These are phyloP conservation scores for Poecilobothrus nobilitatus DNA, from an alignment of 2,888 invertebrate species.

Conservation along the genomic window DNA sequence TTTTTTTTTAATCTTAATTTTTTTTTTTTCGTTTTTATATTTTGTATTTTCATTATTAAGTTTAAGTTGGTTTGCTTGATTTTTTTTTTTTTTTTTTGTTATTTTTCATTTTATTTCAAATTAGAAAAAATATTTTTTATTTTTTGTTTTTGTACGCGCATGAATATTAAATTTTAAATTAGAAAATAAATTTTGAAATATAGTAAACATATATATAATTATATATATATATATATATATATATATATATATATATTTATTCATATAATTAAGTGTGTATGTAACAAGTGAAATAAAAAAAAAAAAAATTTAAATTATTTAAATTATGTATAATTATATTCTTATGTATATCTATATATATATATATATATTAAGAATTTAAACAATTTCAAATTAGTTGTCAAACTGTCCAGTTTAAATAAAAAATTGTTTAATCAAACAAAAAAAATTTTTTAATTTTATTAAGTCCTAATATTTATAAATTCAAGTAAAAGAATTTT, in stretches of 20 bases:
- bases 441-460: too few species aligned
- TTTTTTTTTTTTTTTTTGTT: not conserved
- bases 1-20: not conserved
- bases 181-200: not conserved
- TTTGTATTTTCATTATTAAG: not conserved
- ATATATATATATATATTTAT: not conserved
- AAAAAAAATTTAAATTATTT: too few species aligned
- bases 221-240: not conserved
- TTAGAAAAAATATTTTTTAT: not conserved
- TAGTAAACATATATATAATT: too few species aligned
- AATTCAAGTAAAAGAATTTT: too few species aligned
- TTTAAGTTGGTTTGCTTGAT: not conserved
- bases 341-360: too few species aligned
- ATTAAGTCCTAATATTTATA: too few species aligned
- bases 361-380: not conserved
- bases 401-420: not conserved
- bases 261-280: not conserved
- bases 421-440: too few species aligned
- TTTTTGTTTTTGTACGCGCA: not conserved
- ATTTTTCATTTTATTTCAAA: not conserved
- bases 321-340: too few species aligned
- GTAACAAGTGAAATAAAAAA: not conserved
- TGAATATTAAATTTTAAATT: conserved; percentile 3
- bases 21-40: conserved; percentile 5
- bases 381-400: not conserved